These are phyloP conservation scores for Callinectes sapidus DNA, from an alignment of 2,888 invertebrate genomes.

Conservation along the genomic window DNA sequence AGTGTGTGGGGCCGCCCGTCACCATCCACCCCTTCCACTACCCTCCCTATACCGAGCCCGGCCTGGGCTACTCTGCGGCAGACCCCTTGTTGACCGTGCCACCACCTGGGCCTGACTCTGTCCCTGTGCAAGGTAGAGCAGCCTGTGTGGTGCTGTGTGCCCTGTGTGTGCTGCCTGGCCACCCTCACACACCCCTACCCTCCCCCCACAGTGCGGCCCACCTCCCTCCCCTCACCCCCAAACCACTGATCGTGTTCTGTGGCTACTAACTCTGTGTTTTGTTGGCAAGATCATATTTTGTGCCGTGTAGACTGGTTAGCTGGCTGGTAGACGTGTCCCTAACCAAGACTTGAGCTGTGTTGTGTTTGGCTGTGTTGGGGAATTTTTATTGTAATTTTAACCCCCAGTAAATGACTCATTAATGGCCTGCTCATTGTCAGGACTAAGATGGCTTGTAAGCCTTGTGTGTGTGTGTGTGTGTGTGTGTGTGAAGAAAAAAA, in stretches of 20 bases:
- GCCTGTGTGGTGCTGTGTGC: conserved; percentile 49
- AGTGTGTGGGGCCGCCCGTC: conserved; percentile 66
- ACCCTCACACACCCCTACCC: conserved; percentile 30
- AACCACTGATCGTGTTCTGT: conserved; percentile 27
- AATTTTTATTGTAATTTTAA: conserved; percentile 66
- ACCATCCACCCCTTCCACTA: conserved; percentile 66
- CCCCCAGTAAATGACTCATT: neutral
- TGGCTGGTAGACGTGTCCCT: conserved; percentile 62
- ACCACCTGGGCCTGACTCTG: conserved; percentile 59
- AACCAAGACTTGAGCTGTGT: conserved; percentile 57
- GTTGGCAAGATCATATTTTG: conserved; percentile 33
- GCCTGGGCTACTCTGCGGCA: conserved; percentile 58
- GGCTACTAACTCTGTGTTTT: conserved; percentile 59
- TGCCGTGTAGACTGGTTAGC: conserved; percentile 59
- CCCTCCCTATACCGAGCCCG: conserved; percentile 58
- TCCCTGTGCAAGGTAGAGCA: conserved; percentile 64
- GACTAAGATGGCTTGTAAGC: conserved; percentile 51
- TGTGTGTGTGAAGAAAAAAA: neutral
- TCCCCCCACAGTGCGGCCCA: conserved; percentile 21
- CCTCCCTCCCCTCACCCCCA: conserved; percentile 32
- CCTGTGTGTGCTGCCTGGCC: conserved; percentile 52
- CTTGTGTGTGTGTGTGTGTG: conserved; percentile 9
- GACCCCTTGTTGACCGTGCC: conserved; percentile 63
- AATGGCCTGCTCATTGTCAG: conserved; percentile 13
- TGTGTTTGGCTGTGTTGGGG: conserved; percentile 68